Conservation (phyloP, 2,113 vertebrate genomes). For the Silurus asotus region DNA sequence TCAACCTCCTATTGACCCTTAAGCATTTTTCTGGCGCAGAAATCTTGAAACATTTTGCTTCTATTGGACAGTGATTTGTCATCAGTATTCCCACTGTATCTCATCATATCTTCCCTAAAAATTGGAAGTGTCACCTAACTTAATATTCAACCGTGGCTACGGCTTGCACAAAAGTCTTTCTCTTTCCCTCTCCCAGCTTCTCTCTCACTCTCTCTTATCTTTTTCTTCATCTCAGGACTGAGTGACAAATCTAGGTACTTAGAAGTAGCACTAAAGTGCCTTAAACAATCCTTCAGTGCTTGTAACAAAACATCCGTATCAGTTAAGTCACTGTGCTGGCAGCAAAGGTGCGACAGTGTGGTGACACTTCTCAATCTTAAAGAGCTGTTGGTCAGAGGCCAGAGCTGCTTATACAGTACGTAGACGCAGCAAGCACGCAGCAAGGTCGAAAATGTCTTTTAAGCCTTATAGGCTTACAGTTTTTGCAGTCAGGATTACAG, state of each 20-base stretch:
- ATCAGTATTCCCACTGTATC: slow-evolving; percentile 16
- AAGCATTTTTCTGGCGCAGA: not conserved
- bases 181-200: not conserved
- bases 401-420: slow-evolving; percentile 45
- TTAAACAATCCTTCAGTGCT: slow-evolving; percentile 4
- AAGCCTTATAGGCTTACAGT: slow-evolving; percentile 59
- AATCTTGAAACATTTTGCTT: not conserved
- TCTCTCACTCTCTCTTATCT: slow-evolving; percentile 19
- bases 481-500: slow-evolving; percentile 45
- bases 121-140: not conserved
- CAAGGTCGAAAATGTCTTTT: slow-evolving; percentile 65
- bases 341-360: slow-evolving; percentile 8
- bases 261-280: not conserved
- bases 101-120: not conserved
- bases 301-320: not conserved
- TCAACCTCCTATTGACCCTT: not conserved
- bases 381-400: slow-evolving; percentile 45
- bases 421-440: slow-evolving; percentile 56
- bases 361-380: slow-evolving; percentile 43
- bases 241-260: slow-evolving; percentile 1
- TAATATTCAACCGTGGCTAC: not conserved
- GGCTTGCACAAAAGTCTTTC: not conserved
- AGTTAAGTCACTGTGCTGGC: slow-evolving; percentile 13
- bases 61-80: slow-evolving; percentile 15
- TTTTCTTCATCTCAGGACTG: not conserved